Percentiles rank a stretch among this genome's conserved stretches.
Conservation (phyloP, 2,888 invertebrate species). For the Torymus aiolomorphi region DNA sequence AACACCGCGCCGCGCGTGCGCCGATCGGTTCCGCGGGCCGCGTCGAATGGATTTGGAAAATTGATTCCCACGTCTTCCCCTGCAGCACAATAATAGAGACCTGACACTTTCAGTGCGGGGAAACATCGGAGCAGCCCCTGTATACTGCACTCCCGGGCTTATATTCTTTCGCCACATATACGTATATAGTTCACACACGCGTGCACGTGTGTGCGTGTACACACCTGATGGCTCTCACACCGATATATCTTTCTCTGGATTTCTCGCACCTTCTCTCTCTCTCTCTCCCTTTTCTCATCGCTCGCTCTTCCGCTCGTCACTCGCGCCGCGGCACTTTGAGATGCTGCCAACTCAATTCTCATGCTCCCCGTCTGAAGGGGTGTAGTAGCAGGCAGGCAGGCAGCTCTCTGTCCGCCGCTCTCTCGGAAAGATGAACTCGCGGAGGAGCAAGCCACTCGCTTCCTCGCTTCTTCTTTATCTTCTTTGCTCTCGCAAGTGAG, state of each 20-base stretch:
- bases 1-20: background rate
- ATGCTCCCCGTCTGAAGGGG: conserved; percentile 8
- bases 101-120: background rate
- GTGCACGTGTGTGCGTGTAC: too few species aligned
- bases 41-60: conserved; percentile 8
- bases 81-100: background rate
- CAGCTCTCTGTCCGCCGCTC: too few species aligned
- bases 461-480: background rate
- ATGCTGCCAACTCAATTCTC: conserved; percentile 44
- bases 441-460: background rate
- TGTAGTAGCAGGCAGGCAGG: too few species aligned
- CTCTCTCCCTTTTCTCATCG: background rate
- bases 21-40: too few species aligned
- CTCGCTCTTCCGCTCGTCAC: background rate
- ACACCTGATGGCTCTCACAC: too few species aligned
- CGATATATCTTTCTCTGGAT: too few species aligned
- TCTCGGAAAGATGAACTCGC: conserved; percentile 18
- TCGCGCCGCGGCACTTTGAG: conserved; percentile 25
- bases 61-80: background rate
- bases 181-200: too few species aligned
- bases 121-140: too few species aligned
- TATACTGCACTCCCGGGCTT: too few species aligned
- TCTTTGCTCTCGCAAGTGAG: background rate
- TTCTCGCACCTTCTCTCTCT: background rate
- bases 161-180: too few species aligned